Evolutionary conservation across 1,140 invertebrate genomes (phyloP), one percentile per base, ranked within the genome.

Genomic region (Drosophila sulfurigaster): DNA sequence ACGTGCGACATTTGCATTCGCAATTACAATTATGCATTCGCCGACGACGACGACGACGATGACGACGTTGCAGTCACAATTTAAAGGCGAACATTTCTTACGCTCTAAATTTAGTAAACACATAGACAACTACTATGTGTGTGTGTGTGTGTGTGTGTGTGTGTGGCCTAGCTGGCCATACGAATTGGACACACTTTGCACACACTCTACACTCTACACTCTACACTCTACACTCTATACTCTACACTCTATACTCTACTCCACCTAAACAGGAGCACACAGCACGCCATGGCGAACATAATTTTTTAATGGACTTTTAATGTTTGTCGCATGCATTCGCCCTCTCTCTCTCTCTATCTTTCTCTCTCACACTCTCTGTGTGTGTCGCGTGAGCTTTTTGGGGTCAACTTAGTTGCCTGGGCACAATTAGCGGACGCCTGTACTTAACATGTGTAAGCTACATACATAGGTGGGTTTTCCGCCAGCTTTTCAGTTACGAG

Each of bases 291-390:
- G 65, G 69, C 58, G 66, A 86, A 86, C 80, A 87, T 85, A 73
- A 89, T 80, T 88, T 87, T 87, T 88, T 86, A 87, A 87, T 87
- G 83, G 83, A 87, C 83, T 87, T 87, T 87, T 87, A 87, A 87
- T 87, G 83, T 87, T 82, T 82, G 77, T 82, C 80, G 77, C 83
- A 58, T 80, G 83, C 72, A 75, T 64, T 59, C 32, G 32, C 32
- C 7, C 6, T 32, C 6, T 32, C 32, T 32, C 5, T 7, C 30
- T 32, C 30, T 32, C 5, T 30, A 30, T 32, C 4, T 66, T 38
- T 71, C 35, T 67, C 25, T 52, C 38, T 54, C 20, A 25, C 20
- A 25, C 28, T 75, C 43, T 64, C 25, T 71, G 28, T 16, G 63
- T 78, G 25, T 66, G 62, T 75, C 66, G 65, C 72, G 57, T 66